Evolutionary conservation across 2,113 vertebrate species (phyloP).

Genomic region (Hypanus sabinus): DNA sequence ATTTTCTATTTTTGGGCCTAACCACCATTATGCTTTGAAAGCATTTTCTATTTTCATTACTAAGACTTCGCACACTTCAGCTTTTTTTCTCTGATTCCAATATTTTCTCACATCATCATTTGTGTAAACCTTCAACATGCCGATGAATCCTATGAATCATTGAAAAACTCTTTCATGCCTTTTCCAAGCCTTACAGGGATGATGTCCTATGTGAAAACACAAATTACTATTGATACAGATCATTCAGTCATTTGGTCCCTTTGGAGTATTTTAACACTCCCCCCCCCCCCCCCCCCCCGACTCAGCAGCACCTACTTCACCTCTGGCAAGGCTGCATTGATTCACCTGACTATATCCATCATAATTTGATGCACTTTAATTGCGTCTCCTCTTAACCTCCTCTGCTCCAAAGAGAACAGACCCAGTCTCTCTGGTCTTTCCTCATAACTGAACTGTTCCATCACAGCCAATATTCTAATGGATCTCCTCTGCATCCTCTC

Average conservation of each 20-base stretch:
- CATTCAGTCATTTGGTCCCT: background rate
- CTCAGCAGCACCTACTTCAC: no score
- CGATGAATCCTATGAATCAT: background rate
- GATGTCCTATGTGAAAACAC: background rate
- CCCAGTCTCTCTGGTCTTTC: no score
- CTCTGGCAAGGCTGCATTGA: no score
- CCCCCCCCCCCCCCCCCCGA: no score
- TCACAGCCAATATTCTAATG: no score
- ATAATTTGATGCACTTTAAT: no score
- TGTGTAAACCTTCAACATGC: background rate
- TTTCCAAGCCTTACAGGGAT: background rate
- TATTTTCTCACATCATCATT: constrained; percentile 8
- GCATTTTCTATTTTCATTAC: background rate
- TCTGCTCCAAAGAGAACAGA: no score
- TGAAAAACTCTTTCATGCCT: background rate
- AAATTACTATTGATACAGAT: background rate
- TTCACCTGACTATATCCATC: no score
- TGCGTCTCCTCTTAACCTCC: no score
- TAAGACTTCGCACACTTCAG: background rate
- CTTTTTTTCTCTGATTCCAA: background rate
- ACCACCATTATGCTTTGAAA: background rate
- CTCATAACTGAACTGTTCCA: no score
- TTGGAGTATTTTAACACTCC: background rate
- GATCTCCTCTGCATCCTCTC: no score
- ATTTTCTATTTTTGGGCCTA: background rate